Percentiles rank a stretch among this genome's conserved stretches.
Evolutionary conservation across 2,113 vertebrate genomes (phyloP).

Genomic region (Nansenia antarctica): DNA sequence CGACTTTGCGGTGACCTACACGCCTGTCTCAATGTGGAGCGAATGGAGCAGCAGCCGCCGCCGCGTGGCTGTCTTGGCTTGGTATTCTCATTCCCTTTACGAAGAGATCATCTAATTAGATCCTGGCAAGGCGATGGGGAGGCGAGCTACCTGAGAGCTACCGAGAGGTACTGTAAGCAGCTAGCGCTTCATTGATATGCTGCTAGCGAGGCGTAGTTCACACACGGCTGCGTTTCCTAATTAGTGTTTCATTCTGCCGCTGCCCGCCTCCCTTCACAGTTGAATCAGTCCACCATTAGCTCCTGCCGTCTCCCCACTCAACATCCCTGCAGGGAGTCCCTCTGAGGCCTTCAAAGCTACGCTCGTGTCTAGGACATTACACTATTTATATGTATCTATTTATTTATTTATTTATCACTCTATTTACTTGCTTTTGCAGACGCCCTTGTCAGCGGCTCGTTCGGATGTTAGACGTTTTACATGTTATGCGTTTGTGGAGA

Average conservation of each 20-base stretch:
- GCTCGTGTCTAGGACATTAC: neutral
- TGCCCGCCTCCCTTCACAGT: neutral
- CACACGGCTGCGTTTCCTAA: constrained; percentile 31
- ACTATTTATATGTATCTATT: neutral
- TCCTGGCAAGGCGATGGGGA: constrained; percentile 8
- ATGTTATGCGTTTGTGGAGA: neutral
- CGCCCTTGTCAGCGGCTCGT: neutral
- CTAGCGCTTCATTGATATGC: constrained; percentile 24
- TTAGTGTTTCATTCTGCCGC: constrained; percentile 13
- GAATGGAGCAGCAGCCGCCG: constrained; percentile 15
- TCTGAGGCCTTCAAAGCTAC: neutral
- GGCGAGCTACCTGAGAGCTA: constrained; percentile 22
- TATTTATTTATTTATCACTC: neutral
- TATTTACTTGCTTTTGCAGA: neutral
- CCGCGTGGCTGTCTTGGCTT: constrained; percentile 2
- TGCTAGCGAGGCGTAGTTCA: neutral
- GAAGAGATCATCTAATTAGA: constrained; percentile 45
- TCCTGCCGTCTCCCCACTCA: neutral
- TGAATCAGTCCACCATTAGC: constrained; percentile 1
- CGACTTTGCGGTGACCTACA: constrained; percentile 32
- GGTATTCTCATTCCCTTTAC: constrained; percentile 22
- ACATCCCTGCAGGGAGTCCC: neutral
- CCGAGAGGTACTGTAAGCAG: neutral
- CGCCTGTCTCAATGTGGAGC: constrained; percentile 1
- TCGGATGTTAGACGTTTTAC: neutral